These are phyloP conservation scores for Acanthornis magna DNA, from an alignment of 2,797 vertebrate species.

Conservation along the genomic window DNA sequence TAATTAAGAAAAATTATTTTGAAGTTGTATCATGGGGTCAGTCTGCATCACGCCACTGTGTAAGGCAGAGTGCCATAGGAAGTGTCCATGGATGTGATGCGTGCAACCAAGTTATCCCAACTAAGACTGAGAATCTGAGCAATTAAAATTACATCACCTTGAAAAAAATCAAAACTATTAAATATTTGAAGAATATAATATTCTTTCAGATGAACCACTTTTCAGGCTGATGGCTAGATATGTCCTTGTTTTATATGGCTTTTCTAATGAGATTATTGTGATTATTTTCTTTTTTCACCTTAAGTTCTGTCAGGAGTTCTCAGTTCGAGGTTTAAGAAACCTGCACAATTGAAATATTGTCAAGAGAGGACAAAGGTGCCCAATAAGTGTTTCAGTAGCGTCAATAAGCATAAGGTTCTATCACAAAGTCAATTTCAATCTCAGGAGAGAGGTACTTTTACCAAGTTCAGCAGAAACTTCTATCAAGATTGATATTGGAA, in stretches of 20 bases:
- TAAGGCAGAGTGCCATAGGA: neutral
- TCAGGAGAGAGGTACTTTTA: neutral
- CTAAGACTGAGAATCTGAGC: neutral
- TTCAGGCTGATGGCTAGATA: neutral
- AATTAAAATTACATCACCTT: neutral
- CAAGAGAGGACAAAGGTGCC: neutral
- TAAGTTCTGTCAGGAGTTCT: neutral
- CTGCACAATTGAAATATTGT: neutral
- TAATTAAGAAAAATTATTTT: neutral
- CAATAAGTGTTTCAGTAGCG: neutral
- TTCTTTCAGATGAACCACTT: neutral
- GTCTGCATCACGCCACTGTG: neutral
- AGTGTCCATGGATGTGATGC: neutral
- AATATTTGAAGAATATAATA: neutral
- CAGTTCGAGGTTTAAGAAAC: neutral
- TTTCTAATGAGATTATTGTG: neutral
- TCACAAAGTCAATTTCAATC: neutral
- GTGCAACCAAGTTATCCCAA: neutral
- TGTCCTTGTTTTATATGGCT: neutral
- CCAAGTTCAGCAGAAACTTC: neutral
- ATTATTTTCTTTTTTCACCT: neutral
- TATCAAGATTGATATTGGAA: neutral
- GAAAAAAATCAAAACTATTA: neutral
- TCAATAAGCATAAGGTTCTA: neutral
- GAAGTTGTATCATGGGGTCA: neutral